phyloP scores from a whole-genome alignment of 2,888 invertebrate genomes.

The Cyaniris semiargus region DNA sequence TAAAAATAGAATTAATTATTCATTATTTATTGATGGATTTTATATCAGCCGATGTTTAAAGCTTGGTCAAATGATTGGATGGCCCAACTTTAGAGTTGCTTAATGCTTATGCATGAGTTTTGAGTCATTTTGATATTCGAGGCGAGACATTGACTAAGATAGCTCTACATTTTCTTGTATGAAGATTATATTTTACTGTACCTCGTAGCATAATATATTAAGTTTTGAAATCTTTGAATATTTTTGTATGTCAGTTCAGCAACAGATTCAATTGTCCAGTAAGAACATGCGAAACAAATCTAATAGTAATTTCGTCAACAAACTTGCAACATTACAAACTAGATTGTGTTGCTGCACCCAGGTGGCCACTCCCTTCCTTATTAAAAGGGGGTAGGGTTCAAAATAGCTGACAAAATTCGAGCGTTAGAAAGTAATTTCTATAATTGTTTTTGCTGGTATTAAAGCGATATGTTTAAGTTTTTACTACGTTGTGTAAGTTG shows the following conservation, averaged over 20 bases:
- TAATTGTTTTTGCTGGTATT: conserved; percentile 15
- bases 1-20: no score
- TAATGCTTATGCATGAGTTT: no score
- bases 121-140: no score
- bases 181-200: no score
- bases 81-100: no score
- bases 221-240: neutral
- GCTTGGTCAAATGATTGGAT: no score
- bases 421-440: conserved; percentile 24
- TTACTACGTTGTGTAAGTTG: neutral
- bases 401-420: neutral
- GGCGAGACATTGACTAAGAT: no score
- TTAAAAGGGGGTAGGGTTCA: neutral
- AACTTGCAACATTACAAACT: neutral
- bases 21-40: no score
- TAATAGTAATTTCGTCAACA: conserved; percentile 10
- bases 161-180: no score
- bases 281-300: conserved; percentile 21
- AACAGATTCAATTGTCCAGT: neutral
- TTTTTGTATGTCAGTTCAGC: neutral
- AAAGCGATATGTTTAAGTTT: conserved; percentile 10
- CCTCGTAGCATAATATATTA: no score
- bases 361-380: neutral
- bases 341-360: conserved; percentile 2
- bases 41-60: no score